These are phyloP conservation scores for Drosophila repleta DNA, from an alignment of 1,140 invertebrate genomes.

Conservation along the genomic window DNA sequence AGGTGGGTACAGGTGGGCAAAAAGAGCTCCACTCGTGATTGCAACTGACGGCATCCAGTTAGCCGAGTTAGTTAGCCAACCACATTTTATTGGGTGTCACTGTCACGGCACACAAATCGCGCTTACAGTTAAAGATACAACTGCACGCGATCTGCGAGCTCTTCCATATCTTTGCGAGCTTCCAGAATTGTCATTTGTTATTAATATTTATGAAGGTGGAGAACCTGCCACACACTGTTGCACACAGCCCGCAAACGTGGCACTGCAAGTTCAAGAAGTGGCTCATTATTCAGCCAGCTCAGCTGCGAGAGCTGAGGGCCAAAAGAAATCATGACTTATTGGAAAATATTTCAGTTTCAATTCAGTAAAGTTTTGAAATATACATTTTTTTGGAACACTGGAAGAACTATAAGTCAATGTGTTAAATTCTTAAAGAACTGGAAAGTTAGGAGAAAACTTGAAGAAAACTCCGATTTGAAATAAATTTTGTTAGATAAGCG, in stretches of 20 bases:
- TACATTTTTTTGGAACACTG: not conserved
- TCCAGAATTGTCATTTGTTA: conserved; percentile 4
- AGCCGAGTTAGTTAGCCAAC: conserved; percentile 42
- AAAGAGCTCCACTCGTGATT: conserved; percentile 61
- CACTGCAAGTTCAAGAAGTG: not conserved
- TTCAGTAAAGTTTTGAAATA: not conserved
- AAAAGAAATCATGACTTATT: not conserved
- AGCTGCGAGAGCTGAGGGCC: not conserved
- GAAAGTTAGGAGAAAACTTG: too few relatives aligned
- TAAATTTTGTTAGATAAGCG: too few relatives aligned
- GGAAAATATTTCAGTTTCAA: too few relatives aligned
- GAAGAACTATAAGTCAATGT: too few relatives aligned
- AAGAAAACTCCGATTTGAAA: too few relatives aligned
- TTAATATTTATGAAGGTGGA: not conserved
- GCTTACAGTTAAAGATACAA: conserved; percentile 60
- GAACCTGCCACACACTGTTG: not conserved
- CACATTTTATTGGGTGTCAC: conserved; percentile 56
- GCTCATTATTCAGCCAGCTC: conserved; percentile 7
- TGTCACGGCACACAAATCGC: conserved; percentile 68
- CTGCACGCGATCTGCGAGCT: conserved; percentile 37
- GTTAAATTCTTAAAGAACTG: too few relatives aligned
- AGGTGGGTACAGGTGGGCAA: conserved; percentile 56
- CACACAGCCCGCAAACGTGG: not conserved
- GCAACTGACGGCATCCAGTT: conserved; percentile 59
- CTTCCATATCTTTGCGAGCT: conserved; percentile 6